phyloP scores from a whole-genome alignment of 2,113 vertebrate species.

The Psettodes erumei region DNA sequence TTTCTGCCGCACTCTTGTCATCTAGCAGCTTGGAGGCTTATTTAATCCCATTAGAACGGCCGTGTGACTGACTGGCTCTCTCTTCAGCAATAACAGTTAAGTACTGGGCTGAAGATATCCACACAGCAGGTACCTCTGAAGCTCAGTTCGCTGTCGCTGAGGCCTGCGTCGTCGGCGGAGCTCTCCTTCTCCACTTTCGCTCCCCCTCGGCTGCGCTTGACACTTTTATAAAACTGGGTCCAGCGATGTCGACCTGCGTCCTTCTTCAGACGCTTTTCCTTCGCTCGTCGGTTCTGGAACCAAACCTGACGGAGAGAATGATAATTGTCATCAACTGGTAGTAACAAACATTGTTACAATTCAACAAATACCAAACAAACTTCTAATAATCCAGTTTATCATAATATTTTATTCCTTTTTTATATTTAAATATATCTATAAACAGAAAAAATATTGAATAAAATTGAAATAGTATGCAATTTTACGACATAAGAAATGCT shows the following conservation, averaged over 20 bases:
- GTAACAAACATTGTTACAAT: no score
- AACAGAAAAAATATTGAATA: no score
- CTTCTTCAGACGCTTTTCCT: conserved; percentile 98
- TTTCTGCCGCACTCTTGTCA: conserved; percentile 29
- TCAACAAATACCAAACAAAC: neutral
- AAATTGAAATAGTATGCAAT: neutral
- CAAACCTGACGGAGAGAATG: conserved; percentile 86
- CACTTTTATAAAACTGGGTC: conserved; percentile 98
- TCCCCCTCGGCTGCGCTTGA: conserved; percentile 90
- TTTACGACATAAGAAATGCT: neutral
- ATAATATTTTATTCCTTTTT: no score
- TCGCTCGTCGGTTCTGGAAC: conserved; percentile 98
- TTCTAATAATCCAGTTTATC: neutral
- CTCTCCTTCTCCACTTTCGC: conserved; percentile 95
- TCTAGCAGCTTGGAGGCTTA: conserved; percentile 52
- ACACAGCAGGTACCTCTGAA: conserved; percentile 90
- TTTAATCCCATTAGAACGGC: conserved; percentile 38
- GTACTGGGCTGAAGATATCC: neutral
- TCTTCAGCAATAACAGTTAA: neutral
- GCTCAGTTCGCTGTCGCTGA: conserved; percentile 98
- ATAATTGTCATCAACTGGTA: neutral
- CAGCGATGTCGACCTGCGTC: conserved; percentile 96
- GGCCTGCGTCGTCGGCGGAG: conserved; percentile 93
- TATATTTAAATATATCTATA: no score
- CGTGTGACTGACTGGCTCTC: conserved; percentile 30